Evolutionary conservation across 2,797 vertebrate genomes (phyloP), one percentile per base, ranked within the genome.

Genomic region (Syncerus caffer): DNA sequence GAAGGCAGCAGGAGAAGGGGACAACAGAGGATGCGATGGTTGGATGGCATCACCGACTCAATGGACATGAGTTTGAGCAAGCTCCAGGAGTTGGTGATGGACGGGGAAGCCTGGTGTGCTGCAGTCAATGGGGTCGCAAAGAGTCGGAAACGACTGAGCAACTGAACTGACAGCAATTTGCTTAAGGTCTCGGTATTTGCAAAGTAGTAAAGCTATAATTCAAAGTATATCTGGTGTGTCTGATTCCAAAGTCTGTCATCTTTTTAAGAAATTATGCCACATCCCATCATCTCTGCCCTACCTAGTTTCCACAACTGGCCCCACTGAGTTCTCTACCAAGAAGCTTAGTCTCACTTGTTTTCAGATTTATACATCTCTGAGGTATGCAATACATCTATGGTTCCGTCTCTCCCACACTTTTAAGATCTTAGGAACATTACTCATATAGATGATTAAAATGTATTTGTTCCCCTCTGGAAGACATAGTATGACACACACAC

Each of bases 121-220:
- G 11, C 3, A 23, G 67, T 38, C 11, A 34, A 38, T 13, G 19
- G 67, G 67, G 19, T 71, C 5, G 0, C 34, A 38, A 38, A 71
- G 67, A 71, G 67, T 71, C 0, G 0, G 67, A 38, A 5, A 71
- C 19, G 6, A 23, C 3, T 38, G 67, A 71, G 34, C 10, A 38
- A 38, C 10, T 71, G 67, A 71, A 71, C 34, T 71, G 34, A 71
- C 34, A 38, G 34, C 42, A 47, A 34, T 85, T 89, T 87, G 64
- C 51, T 67, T 50, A 96, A 96, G 74, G 4, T 89, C 29, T 57
- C 47, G 93, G 9, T 34, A 79, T 93, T 95, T 45, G 38, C 62
- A 45, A 86, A 87, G 45, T 45, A 76, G 71, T 89, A 87, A 57
- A 97, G 51, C 55, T 92, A 53, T 38, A 38, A 82, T 83, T 93